Base-by-base conservation (phyloP, 2,888 invertebrate species). In the Adelphocoris suturalis region DNA sequence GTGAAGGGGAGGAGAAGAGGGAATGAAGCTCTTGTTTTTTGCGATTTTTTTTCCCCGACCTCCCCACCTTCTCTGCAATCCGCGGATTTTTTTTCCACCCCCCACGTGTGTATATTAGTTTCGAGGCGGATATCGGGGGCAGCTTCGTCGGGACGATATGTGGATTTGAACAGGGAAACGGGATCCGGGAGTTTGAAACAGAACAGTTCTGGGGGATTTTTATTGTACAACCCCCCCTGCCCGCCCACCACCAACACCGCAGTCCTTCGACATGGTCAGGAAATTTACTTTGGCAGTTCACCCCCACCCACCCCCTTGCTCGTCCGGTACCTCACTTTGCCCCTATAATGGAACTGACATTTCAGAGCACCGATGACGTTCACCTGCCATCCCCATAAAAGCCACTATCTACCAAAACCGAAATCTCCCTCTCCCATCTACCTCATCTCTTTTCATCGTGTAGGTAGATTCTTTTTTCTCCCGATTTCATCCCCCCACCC, bases 371-470 rank as follows among this genome's bases (percentile, higher is more conserved):
- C 82, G 82, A 82, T 82, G 78, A 78, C 78, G 78, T 47, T 19
- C 82, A 82, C 82, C 82, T 82, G 82, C 82, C 82, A 82, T 23
- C 82, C 82, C 82, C 82, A 82, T 82, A 82, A 82, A 82, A 52
- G 82, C 82, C 82, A 82, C 82, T 82, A 82, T 82, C 82, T 82
- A 48, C 52, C 48, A 46, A 78, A 46, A 52, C 19, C 80, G 57
- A 81, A 81, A 81, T 46, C 37, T 81, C 47, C 19, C 80, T 52
- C 78, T 7, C 68, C 68, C 68, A 68, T 68, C 68, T 23, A 68
- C 68, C 23, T 68, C 68, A 68, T 68, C 68, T 68, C 68, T 68
- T 68, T 68, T 68, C 68, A 68, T 23, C 68, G 68, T 68, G 68
- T 23, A 11, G 23, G 68, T 68, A 11, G 4, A 23, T 82, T 52